A percentile compares a stretch with the other conserved stretches of the same genome.
These are phyloP conservation scores for Microlaimidae sp. DNA, from an alignment of 2,888 invertebrate genomes.

Conservation along the genomic window DNA sequence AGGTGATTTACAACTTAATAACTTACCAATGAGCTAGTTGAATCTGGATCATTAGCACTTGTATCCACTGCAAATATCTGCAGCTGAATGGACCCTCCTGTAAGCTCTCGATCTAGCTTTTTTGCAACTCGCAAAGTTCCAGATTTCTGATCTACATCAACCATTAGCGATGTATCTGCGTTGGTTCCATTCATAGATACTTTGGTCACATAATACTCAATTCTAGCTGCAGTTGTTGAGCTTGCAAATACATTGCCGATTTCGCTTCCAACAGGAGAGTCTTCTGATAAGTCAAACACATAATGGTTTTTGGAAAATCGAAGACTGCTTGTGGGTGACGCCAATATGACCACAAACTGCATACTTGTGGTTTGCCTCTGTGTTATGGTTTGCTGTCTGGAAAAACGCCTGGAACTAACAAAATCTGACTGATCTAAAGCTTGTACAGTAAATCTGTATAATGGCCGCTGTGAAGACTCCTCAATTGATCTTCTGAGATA, in stretches of 20 bases:
- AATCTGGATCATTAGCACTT: not conserved
- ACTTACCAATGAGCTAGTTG: not conserved
- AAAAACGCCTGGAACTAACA: no score
- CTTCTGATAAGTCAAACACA: not conserved
- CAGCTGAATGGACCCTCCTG: not conserved
- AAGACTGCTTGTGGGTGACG: not conserved
- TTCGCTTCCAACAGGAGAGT: not conserved
- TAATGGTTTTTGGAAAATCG: not conserved
- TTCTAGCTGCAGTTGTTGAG: not conserved
- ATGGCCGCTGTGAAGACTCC: no score
- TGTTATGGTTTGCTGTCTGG: no score
- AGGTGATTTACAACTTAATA: no score
- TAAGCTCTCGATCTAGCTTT: not conserved
- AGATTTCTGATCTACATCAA: not conserved
- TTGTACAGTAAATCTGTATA: no score
- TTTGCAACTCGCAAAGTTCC: not conserved
- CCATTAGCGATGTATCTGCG: not conserved
- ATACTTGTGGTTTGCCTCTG: not conserved
- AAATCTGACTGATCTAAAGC: no score
- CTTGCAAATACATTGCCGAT: not conserved
- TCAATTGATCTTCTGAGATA: no score
- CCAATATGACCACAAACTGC: not conserved
- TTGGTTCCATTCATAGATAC: not conserved
- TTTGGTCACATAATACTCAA: conserved; percentile 1
- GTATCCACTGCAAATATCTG: not conserved